Base-by-base conservation (phyloP, 1,140 invertebrate species). In the Drosophila ambigua region DNA sequence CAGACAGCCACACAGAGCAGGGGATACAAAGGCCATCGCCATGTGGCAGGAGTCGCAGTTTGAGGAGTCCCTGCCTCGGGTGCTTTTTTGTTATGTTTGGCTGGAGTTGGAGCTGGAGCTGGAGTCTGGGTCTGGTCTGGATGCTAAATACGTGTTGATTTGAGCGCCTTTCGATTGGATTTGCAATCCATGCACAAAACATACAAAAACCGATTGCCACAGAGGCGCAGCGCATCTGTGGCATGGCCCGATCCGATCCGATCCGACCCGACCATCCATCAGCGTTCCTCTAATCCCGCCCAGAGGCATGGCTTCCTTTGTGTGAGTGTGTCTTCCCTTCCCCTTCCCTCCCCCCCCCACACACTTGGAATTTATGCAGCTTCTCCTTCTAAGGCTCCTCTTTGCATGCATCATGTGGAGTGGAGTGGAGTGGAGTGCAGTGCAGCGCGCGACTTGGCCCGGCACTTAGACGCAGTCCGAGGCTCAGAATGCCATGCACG, bases 141-240 rank as follows among this genome's bases (percentile, higher is more conserved):
- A 61, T 16, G 82, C 83, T 87, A 87, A 87, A 85, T 87, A 88
- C 83, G 82, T 88, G 82, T 87, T 60, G 82, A 87, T 87, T 87
- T 73, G 62, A 80, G 66, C 76, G 71, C 65, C 28, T 82, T 72
- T 72, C 68, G 82, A 85, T 87, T 87, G 79, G 64, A 60, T 79
- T 55, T 66, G 51, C 52, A 69, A 63, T 65, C 43, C 64, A 60
- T 51, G 35, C 35, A 39, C 35, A 13, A 39, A 35, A 39, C 35
- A 39, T 13, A 39, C 11, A 39, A 66, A 60, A 68, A 76, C 50
- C 68, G 57, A 69, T 77, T 68, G 23, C 31, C 51, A 45, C 24
- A 20, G 15, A n/a, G 23, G 49, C 45, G 5, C 20, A 20, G 1
- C 20, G 20, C 48, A 54, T 9, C 50, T 50, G 26, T 28, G 26